Evolutionary conservation across 2,113 vertebrate species (phyloP).

Genomic region (Rhegmatorhina hoffmannsi): DNA sequence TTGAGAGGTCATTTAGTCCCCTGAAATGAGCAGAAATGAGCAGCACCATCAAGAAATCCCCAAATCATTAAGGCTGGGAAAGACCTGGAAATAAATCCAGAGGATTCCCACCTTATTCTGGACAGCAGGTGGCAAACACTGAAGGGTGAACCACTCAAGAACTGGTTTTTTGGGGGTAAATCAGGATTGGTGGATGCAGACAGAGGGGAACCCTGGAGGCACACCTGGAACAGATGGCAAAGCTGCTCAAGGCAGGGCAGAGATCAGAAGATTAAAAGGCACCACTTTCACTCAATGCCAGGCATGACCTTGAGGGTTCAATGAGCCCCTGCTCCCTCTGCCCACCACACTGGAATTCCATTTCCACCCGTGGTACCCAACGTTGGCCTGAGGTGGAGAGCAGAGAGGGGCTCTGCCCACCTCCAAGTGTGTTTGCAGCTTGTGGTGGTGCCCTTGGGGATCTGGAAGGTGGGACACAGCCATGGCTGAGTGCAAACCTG

Average conservation of each 20-base stretch:
- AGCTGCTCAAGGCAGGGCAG: not conserved
- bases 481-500: not conserved
- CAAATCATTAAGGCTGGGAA: not conserved
- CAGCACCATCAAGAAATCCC: not conserved
- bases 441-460: fast-evolving
- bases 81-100: not conserved
- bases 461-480: not conserved
- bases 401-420: not conserved
- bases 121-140: not conserved
- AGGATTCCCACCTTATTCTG: not conserved
- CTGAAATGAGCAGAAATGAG: not conserved
- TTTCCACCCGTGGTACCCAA: fast-evolving
- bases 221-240: not conserved
- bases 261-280: conserved; percentile 15
- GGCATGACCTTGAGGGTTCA: not conserved
- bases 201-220: not conserved
- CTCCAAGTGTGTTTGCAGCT: not conserved
- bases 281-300: not conserved
- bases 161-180: not conserved
- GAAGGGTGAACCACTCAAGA: not conserved
- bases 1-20: too few species aligned
- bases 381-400: not conserved
- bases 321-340: not conserved
- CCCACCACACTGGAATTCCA: not conserved
- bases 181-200: not conserved